These are phyloP conservation scores for Machimus atricapillus DNA, from an alignment of 2,888 invertebrate genomes.

Conservation along the genomic window DNA sequence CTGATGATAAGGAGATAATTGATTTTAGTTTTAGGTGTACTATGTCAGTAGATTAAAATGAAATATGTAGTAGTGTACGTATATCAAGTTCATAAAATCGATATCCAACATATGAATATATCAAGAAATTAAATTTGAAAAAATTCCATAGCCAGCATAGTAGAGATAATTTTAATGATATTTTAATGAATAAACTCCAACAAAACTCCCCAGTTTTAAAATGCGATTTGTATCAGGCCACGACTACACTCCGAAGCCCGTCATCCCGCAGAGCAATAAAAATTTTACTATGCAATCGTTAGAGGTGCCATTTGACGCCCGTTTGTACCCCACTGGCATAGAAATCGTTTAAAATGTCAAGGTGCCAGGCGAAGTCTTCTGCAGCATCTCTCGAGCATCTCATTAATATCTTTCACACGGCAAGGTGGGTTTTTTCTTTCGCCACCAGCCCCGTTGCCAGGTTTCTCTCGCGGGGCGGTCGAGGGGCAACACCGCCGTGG, in stretches of 20 bases:
- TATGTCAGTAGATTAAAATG: too few species aligned
- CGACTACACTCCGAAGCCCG: not conserved
- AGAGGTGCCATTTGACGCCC: conserved; percentile 24
- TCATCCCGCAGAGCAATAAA: not conserved
- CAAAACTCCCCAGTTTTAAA: not conserved
- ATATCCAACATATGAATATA: too few species aligned
- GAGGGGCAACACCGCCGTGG: not conserved
- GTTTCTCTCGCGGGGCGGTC: not conserved
- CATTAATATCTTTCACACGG: conserved; percentile 26
- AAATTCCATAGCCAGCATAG: not conserved
- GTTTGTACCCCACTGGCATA: conserved; percentile 29
- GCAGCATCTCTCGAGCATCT: conserved; percentile 6
- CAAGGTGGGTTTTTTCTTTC: not conserved
- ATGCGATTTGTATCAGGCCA: not conserved
- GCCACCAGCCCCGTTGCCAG: not conserved
- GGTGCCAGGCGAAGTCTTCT: conserved; percentile 2
- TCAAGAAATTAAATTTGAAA: not conserved
- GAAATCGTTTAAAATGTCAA: conserved; percentile 25
- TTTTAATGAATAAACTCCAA: not conserved
- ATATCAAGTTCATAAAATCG: too few species aligned
- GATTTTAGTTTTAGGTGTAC: too few species aligned
- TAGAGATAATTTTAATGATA: not conserved
- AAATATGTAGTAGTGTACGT: too few species aligned
- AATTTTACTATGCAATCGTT: conserved; percentile 14
- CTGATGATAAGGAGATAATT: too few species aligned